Evolutionary conservation across 2,113 vertebrate species (phyloP), one percentile per base, ranked within the genome.

Genomic region (Varanus komodoensis): DNA sequence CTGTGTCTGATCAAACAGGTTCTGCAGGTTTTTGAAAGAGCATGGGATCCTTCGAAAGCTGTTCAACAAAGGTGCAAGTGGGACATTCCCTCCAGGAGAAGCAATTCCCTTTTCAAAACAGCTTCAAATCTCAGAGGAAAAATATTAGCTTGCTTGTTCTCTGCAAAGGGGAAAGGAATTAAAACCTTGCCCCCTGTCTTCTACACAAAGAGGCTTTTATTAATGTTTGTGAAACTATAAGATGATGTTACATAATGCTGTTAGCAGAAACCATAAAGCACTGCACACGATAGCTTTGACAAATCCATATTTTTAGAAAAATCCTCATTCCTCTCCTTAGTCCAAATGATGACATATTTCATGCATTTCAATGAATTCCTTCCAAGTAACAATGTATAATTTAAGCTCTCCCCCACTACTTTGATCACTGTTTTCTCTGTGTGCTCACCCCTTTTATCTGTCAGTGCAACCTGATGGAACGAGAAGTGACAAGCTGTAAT

Each of bases 401-500:
- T 84, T 84, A 88, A 79, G 61, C 27, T 32, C 57, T 19, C 50
- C 82, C 74, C 57, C 57, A 57, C 78, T 48, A 44, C 80, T 88
- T 87, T 87, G 82, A 91, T 69, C 29, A 87, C 57, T 83, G 61
- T 91, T 91, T 87, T 87, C 85, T 82, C 71, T 75, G n/a, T 38
- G 27, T 27, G 57, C 64, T 78, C 80, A 67, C 48, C n/a, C 21
- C 61, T 91, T 91, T 88, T 84, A 83, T 88, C 73, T 91, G 74
- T 84, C 86, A 88, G 50, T n/a, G 74, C 50, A 73, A 34, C 29
- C 90, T 88, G 90, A 88, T 54, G 73, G 81, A 84, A 88, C n/a
- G 15, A 89, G 50, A 91, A 84, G 61, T 79, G 90, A 91, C 86
- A 91, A 79, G 64, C 86, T 88, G 50, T 91, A 91, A 88, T 91